Evolutionary conservation across 1,140 invertebrate species (phyloP).

Genomic region (Subanguina moxae): DNA sequence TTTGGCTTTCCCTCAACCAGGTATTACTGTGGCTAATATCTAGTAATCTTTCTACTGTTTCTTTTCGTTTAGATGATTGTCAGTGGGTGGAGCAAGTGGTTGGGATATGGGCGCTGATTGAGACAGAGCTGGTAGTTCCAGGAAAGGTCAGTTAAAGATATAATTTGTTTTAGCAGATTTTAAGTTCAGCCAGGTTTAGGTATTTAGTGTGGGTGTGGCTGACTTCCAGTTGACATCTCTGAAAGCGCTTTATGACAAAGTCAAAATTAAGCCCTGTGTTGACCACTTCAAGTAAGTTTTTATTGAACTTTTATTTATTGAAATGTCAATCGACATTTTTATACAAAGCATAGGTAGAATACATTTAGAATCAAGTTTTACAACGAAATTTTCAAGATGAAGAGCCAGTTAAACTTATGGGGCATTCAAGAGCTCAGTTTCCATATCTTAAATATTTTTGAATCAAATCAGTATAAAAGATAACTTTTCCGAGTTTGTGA

Average conservation of each 20-base stretch:
- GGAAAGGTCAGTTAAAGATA: conserved; percentile 10
- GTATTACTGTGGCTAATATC: background rate
- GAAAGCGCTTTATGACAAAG: conserved; percentile 72
- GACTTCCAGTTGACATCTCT: conserved; percentile 80
- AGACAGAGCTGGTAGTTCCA: conserved; percentile 21
- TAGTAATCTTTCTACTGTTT: background rate
- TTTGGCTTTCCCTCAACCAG: conserved; percentile 49
- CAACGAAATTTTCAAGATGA: too few relatives aligned
- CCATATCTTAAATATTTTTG: too few relatives aligned
- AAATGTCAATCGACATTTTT: too few relatives aligned
- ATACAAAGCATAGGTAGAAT: too few relatives aligned
- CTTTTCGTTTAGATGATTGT: background rate
- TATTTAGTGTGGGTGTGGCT: conserved; percentile 74
- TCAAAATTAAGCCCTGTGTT: conserved; percentile 81
- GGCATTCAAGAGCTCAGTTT: too few relatives aligned
- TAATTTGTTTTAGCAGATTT: conserved; percentile 68
- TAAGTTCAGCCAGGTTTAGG: conserved; percentile 38
- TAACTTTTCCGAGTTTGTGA: too few relatives aligned
- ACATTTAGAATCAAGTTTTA: too few relatives aligned
- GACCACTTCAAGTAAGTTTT: conserved; percentile 81
- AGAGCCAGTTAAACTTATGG: too few relatives aligned
- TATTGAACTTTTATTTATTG: too few relatives aligned
- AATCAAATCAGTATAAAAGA: too few relatives aligned
- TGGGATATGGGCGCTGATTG: conserved; percentile 24
- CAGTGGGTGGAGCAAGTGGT: conserved; percentile 37